Conservation (phyloP, 2,797 vertebrate genomes). For the Halcyon smyrnensis region DNA sequence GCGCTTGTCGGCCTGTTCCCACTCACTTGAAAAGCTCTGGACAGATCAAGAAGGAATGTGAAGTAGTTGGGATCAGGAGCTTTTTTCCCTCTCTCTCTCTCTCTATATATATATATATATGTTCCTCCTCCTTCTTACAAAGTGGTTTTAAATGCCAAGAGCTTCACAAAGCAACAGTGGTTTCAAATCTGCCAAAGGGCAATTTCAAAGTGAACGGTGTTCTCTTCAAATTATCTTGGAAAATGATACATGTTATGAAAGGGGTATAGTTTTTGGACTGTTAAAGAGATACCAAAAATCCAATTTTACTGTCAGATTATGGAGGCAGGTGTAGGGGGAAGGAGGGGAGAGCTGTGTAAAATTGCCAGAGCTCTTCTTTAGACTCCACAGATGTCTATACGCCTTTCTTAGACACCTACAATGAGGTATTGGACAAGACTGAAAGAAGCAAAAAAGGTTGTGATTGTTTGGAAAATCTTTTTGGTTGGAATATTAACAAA, state of each 20-base stretch:
- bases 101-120: background rate
- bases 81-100: background rate
- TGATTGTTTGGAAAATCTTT: background rate
- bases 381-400: background rate
- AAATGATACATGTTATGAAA: conserved; percentile 35
- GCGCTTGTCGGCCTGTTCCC: conserved; percentile 22
- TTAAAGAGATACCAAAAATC: conserved; percentile 42
- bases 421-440: background rate
- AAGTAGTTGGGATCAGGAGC: background rate
- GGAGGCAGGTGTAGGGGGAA: background rate
- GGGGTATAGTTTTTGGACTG: background rate
- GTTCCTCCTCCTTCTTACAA: background rate
- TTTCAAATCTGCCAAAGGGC: conserved; percentile 33
- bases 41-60: conserved; percentile 47
- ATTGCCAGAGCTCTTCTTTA: background rate
- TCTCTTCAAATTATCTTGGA: conserved; percentile 51
- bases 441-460: background rate
- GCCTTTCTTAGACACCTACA: background rate
- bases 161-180: conserved; percentile 17
- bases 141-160: conserved; percentile 48
- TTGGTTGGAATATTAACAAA: background rate
- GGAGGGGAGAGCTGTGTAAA: background rate
- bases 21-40: conserved; percentile 49
- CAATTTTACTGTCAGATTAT: conserved; percentile 29
- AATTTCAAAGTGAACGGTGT: conserved; percentile 54